Evolutionary conservation across 2,113 vertebrate species (phyloP).

Genomic region (Odontophorus gujanensis): DNA sequence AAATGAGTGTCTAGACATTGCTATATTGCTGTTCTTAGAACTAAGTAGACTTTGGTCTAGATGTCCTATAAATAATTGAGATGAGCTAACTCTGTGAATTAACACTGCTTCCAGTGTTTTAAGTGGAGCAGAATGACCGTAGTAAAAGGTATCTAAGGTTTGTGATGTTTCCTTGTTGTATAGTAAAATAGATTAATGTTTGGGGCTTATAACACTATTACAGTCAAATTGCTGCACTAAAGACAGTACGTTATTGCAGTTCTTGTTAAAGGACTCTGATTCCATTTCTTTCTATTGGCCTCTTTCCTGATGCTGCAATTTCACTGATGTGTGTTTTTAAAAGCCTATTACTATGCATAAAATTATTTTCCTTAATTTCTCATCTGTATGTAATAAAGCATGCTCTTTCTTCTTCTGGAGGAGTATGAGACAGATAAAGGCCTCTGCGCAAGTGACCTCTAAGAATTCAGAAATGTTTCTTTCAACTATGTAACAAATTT

Average conservation of each 20-base stretch:
- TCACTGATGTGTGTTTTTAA: not conserved
- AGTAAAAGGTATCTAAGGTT: conserved; percentile 24
- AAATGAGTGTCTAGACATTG: conserved; percentile 41
- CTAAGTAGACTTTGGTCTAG: conserved; percentile 19
- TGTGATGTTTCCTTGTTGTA: conserved; percentile 63
- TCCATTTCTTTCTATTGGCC: conserved; percentile 24
- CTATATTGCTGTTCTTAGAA: conserved; percentile 41
- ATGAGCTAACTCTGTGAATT: conserved; percentile 41
- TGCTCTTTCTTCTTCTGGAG: not conserved
- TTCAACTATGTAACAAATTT: not conserved
- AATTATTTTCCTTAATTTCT: conserved; percentile 13
- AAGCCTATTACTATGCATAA: not conserved
- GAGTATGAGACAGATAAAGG: not conserved
- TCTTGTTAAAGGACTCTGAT: conserved; percentile 4
- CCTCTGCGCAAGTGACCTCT: not conserved
- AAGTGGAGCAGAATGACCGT: conserved; percentile 5
- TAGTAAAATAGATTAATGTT: conserved; percentile 70
- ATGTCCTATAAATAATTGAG: conserved; percentile 46
- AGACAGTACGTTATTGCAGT: conserved; percentile 4
- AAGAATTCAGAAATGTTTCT: not conserved
- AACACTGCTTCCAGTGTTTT: conserved; percentile 39
- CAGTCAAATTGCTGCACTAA: conserved; percentile 63
- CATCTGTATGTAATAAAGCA: not conserved
- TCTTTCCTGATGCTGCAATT: not conserved
- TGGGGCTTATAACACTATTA: conserved; percentile 62